Base-by-base conservation (phyloP, 2,113 vertebrate genomes). In the Anseranas semipalmata region DNA sequence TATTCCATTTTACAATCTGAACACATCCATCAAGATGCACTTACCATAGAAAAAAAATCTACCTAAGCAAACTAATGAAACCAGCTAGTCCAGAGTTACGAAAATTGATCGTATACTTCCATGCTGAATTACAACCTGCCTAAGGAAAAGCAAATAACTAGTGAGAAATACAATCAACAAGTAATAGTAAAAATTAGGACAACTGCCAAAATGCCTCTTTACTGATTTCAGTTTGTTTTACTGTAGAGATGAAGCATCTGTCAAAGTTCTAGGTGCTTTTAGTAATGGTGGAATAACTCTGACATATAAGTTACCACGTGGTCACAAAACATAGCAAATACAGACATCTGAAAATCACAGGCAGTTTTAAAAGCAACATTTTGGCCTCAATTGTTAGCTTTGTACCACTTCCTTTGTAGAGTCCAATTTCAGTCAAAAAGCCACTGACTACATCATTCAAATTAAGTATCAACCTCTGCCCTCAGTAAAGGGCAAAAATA, bases 141-240 rank as follows among this genome's bases (percentile, higher is more conserved):
- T 71, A 84, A 74, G 76, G 87, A 89, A 91, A 96, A 77, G 63
- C 45, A 95, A 94, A 70, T 50, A 91, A 66, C 16, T 24, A 35
- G 37, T 10, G 15, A 88, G 27, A 86, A 87, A 39, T 65, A 68
- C 19, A 73, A 55, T 1, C 59, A 18, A 62, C 10, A 72, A 71
- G 10, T 27, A 85, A 91, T 0, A 74, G 27, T 35, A 90, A 94
- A 96, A 80, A 68, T 66, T 7, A 62, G 41, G 11, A 72, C 39
- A 76, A 87, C 24, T 87, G 67, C 13, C 7, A 74, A 81, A 96
- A 70, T 12, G 41, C 1, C 1, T 46, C 71, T 50, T 80, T 66
- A 60, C n/a, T 63, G 48, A 63, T 74, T 92, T 67, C 19, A 21
- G 30, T 65, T 63, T 89, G 17, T 32, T 90, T 89, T n/a, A 73